Evolutionary conservation across 2,113 vertebrate species (phyloP).

Genomic region (Hippolais icterina): DNA sequence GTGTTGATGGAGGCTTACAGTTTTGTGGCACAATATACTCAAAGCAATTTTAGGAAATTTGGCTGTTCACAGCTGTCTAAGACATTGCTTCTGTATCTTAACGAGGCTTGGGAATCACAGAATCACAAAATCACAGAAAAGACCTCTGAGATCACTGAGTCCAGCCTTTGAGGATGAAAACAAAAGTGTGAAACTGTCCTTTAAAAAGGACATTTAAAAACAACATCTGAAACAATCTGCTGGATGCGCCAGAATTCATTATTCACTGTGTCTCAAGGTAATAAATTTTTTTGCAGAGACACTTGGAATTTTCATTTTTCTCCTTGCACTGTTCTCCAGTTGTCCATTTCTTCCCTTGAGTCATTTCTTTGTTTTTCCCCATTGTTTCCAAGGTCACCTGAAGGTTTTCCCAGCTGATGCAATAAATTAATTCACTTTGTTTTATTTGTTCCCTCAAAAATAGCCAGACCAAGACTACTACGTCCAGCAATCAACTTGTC

Average conservation of each 20-base stretch:
- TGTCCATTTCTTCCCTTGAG: not conserved
- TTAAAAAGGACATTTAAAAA: not conserved
- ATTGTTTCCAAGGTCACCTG: not conserved
- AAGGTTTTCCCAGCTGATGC: not conserved
- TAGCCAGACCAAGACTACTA: not conserved
- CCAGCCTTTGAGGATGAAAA: not conserved
- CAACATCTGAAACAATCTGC: not conserved
- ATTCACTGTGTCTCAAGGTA: not conserved
- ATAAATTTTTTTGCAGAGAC: not conserved
- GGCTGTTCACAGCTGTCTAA: not conserved
- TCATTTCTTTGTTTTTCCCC: not conserved
- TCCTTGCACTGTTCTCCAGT: not conserved
- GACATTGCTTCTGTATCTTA: not conserved
- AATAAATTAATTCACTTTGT: not conserved
- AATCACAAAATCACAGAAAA: not conserved
- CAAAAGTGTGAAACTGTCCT: not conserved
- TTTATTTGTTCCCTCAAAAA: slow-evolving; percentile 11
- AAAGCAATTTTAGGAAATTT: not conserved
- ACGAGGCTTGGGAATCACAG: not conserved
- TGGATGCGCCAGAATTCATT: not conserved
- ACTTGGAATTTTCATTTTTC: not conserved
- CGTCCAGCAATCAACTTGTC: not conserved
- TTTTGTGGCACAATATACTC: not conserved
- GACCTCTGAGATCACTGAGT: not conserved
- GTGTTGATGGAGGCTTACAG: not conserved